Conservation (phyloP, 1,140 invertebrate species). For the Pseudomyrmex sp. region DNA sequence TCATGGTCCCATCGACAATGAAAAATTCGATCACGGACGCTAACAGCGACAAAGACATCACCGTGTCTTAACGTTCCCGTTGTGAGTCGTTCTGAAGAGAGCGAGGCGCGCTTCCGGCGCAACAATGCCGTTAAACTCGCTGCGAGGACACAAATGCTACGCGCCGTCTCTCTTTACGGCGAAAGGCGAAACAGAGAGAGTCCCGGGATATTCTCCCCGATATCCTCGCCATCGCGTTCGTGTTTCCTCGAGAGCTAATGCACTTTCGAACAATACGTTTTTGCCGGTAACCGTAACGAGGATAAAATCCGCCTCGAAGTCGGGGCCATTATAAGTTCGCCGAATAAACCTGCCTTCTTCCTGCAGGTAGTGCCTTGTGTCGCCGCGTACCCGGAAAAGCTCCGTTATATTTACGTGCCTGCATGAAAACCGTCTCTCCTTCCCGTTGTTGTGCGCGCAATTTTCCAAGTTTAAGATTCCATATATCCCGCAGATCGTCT, state of each 20-base stretch:
- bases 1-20: constrained; percentile 45
- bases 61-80: constrained; percentile 17
- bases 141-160: constrained; percentile 22
- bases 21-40: constrained; percentile 36
- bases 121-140: constrained; percentile 20
- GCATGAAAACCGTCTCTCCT: constrained; percentile 27
- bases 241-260: constrained; percentile 47
- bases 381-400: constrained; percentile 6
- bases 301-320: constrained; percentile 66
- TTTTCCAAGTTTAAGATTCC: constrained; percentile 44
- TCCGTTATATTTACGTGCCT: constrained; percentile 54
- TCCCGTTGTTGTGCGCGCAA: neutral
- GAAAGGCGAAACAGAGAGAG: neutral
- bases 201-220: constrained; percentile 16
- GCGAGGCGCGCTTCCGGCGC: constrained; percentile 35
- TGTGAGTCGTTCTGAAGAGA: constrained; percentile 42
- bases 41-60: constrained; percentile 47
- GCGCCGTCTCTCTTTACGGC: neutral
- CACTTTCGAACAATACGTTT: constrained; percentile 61
- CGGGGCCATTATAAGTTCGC: constrained; percentile 66
- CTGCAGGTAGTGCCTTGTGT: neutral
- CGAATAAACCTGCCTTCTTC: constrained; percentile 49
- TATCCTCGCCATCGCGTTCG: constrained; percentile 8
- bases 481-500: constrained; percentile 5
- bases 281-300: constrained; percentile 62